Evolutionary conservation across 2,113 vertebrate species (phyloP).

Genomic region (Uria lomvia): DNA sequence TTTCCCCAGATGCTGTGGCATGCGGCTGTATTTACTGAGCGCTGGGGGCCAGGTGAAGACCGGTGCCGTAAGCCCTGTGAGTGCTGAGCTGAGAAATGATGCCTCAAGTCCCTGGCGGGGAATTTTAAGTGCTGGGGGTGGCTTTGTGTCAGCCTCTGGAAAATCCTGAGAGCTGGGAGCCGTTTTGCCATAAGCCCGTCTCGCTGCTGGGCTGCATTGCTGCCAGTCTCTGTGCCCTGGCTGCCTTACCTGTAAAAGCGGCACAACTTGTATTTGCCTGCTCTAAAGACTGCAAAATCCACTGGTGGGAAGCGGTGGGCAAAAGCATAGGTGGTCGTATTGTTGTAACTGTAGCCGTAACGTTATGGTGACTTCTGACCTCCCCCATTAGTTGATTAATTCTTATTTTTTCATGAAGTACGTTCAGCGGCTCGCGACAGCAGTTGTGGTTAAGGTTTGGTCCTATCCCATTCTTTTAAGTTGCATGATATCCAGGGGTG

Average conservation of each 20-base stretch:
- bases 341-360: neutral
- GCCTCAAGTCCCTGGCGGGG: neutral
- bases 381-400: neutral
- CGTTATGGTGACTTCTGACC: neutral
- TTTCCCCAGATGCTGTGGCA: neutral
- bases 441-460: neutral
- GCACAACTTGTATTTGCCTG: neutral
- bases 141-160: neutral
- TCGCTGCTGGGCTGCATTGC: neutral
- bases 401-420: neutral
- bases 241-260: neutral
- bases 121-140: neutral
- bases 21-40: neutral
- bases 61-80: accelerated
- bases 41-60: neutral
- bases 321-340: accelerated
- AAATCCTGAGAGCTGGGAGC: neutral
- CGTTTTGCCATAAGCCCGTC: neutral
- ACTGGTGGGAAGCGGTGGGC: neutral
- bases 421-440: neutral
- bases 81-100: neutral
- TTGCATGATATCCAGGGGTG: neutral
- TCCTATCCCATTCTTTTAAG: neutral
- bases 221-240: neutral
- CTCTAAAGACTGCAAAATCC: neutral